Evolutionary conservation across 2,888 invertebrate species (phyloP).

Genomic region (Napeogenes sylphis): DNA sequence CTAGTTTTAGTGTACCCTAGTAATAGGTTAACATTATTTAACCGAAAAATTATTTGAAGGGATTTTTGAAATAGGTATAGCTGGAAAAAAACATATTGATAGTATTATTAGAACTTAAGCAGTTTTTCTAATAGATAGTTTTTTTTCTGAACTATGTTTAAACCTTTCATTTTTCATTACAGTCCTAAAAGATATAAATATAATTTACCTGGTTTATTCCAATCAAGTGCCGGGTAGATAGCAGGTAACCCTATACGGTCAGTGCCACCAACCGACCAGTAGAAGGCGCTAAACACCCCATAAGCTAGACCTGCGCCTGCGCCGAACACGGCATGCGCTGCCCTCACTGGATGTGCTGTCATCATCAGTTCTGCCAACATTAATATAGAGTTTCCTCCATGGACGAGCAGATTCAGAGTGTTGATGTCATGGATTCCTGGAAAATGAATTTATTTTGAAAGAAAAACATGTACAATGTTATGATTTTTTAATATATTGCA

Average conservation of each 20-base stretch:
- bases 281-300: slow-evolving; percentile 70
- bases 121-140: too few species aligned
- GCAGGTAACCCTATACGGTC: slow-evolving; percentile 76
- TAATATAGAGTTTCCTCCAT: slow-evolving; percentile 85
- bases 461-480: neutral
- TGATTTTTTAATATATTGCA: too few species aligned
- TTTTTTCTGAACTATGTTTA: too few species aligned
- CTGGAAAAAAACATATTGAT: too few species aligned
- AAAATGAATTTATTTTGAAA: slow-evolving; percentile 2
- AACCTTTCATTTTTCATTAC: too few species aligned
- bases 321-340: slow-evolving; percentile 81
- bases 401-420: slow-evolving; percentile 83
- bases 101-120: too few species aligned
- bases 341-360: slow-evolving; percentile 83
- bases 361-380: slow-evolving; percentile 85
- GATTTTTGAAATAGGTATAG: too few species aligned
- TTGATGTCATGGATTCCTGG: slow-evolving; percentile 80
- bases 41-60: too few species aligned
- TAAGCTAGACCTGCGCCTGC: slow-evolving; percentile 77
- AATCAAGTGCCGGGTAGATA: slow-evolving; percentile 87
- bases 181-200: too few species aligned
- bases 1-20: too few species aligned
- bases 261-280: slow-evolving; percentile 69
- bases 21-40: too few species aligned
- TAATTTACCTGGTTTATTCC: slow-evolving; percentile 79